Conservation (phyloP, 2,888 invertebrate genomes). For the Tethea ocularis region DNA sequence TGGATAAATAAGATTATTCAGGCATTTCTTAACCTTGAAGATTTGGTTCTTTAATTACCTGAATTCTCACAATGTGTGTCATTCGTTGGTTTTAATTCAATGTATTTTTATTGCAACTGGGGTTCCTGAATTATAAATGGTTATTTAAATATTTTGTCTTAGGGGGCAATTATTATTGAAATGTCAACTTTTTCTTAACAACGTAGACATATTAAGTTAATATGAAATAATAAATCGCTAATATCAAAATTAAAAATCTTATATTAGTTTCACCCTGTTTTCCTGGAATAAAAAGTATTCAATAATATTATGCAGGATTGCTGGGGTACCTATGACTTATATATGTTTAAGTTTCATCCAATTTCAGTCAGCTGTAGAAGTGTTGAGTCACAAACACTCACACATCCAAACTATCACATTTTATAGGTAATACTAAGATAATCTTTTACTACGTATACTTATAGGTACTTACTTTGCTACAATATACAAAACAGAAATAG, state of each 20-base stretch:
- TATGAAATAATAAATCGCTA: too few relatives aligned
- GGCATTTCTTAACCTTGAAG: conserved; percentile 70
- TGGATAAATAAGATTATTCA: conserved; percentile 80
- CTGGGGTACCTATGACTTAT: too few relatives aligned
- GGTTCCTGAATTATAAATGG: not conserved
- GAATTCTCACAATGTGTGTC: conserved; percentile 79
- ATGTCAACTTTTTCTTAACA: not conserved
- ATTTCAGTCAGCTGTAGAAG: too few relatives aligned
- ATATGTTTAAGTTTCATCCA: too few relatives aligned
- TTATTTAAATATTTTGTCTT: not conserved
- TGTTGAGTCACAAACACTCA: too few relatives aligned
- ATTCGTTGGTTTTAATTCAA: conserved; percentile 21
- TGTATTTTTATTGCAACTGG: not conserved
- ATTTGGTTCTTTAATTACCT: conserved; percentile 78
- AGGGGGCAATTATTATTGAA: not conserved
- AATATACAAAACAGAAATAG: not conserved
- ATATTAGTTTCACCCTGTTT: too few relatives aligned
- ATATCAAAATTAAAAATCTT: too few relatives aligned
- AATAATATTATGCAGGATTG: too few relatives aligned
- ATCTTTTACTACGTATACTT: not conserved
- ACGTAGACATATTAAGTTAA: not conserved
- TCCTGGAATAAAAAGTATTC: too few relatives aligned
- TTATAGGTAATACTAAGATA: too few relatives aligned
- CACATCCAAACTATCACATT: too few relatives aligned
- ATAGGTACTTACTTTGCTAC: not conserved